Conservation (phyloP, 2,888 invertebrate species). For the Phania funesta region DNA sequence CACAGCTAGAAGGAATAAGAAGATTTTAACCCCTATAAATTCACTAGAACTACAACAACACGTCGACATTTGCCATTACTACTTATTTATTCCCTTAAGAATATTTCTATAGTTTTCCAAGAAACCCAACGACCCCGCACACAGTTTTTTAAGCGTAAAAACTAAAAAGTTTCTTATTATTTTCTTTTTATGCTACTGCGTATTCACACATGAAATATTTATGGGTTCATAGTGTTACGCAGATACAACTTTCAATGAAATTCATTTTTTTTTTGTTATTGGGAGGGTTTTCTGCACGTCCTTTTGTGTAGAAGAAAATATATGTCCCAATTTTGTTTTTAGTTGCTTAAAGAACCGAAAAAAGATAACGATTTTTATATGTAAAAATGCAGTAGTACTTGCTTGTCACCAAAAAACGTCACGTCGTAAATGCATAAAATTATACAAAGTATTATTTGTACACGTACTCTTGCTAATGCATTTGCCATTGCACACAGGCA, state of each 20-base stretch:
- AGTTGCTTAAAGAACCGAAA: constrained; percentile 10
- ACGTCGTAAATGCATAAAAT: constrained; percentile 64
- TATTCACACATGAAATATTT: constrained; percentile 62
- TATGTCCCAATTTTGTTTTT: constrained; percentile 43
- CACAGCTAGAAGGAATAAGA: too few species aligned
- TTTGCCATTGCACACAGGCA: too few species aligned
- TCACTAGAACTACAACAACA: constrained; percentile 5
- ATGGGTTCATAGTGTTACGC: constrained; percentile 57
- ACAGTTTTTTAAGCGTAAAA: background rate
- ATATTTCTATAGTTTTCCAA: background rate
- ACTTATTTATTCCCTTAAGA: constrained; percentile 27
- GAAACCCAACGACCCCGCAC: background rate
- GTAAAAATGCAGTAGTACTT: constrained; percentile 30
- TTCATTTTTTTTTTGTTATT: background rate
- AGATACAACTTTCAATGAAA: constrained; percentile 55
- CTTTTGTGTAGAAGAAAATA: constrained; percentile 17
- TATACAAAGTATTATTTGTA: constrained; percentile 58
- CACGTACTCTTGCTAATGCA: background rate
- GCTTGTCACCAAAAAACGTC: constrained; percentile 56
- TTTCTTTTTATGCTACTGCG: constrained; percentile 6
- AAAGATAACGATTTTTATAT: background rate
- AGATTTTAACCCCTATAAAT: background rate
- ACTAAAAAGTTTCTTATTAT: constrained; percentile 10
- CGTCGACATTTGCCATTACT: constrained; percentile 15
- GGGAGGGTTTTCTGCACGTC: background rate